Percentiles rank a stretch among this genome's conserved stretches.
Conservation (phyloP, 2,888 invertebrate species). For the Ochropacha duplaris region DNA sequence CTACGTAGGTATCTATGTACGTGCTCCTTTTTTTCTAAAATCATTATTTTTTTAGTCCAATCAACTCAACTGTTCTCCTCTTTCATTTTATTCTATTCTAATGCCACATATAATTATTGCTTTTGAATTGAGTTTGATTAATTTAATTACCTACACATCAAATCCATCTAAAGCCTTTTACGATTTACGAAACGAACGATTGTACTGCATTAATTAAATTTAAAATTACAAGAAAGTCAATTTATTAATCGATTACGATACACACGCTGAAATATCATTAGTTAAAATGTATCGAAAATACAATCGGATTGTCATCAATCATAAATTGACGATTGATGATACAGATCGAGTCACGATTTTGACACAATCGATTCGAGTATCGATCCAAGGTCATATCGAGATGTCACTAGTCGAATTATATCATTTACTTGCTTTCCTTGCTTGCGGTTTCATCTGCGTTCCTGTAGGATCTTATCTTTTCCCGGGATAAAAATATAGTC, state of each 20-base stretch:
- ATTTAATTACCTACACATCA: background rate
- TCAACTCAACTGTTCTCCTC: too few species aligned
- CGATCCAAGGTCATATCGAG: conserved; percentile 26
- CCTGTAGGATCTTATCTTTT: too few species aligned
- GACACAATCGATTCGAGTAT: conserved; percentile 23
- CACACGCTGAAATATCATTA: conserved; percentile 2
- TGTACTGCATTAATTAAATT: background rate
- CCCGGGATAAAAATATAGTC: too few species aligned
- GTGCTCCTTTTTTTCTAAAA: too few species aligned
- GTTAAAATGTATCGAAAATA: background rate
- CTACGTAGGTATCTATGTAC: too few species aligned
- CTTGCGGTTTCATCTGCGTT: too few species aligned
- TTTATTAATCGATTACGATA: background rate
- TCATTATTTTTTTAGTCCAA: too few species aligned
- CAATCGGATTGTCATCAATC: conserved; percentile 10
- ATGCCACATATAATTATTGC: too few species aligned
- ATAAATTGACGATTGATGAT: conserved; percentile 13
- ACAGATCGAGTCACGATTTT: conserved; percentile 26
- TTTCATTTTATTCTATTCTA: too few species aligned
- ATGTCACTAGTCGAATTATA: background rate
- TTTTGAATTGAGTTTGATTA: too few species aligned
- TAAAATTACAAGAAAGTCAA: background rate
- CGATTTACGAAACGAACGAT: background rate
- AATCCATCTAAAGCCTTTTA: background rate
- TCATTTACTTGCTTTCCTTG: too few species aligned